A percentile compares a stretch with the other conserved stretches of the same genome.
These are phyloP conservation scores for Drosophila simulans DNA, from an alignment of 1,140 invertebrate genomes.

Conservation along the genomic window DNA sequence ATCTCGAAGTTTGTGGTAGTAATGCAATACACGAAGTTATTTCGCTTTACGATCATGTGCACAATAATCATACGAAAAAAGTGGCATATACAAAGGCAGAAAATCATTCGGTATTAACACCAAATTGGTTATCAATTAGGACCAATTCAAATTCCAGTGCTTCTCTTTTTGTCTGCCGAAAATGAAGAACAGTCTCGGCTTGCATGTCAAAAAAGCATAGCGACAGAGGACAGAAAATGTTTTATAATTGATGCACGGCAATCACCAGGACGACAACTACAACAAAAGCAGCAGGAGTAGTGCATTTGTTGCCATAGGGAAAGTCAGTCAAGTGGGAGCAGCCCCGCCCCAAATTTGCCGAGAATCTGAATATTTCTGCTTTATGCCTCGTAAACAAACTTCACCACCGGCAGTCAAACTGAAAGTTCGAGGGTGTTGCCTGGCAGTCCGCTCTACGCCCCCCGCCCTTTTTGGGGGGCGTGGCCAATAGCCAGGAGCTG, in stretches of 20 bases:
- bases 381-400: slow-evolving; percentile 67
- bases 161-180: not conserved
- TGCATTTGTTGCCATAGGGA: slow-evolving; percentile 62
- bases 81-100: not conserved
- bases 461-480: slow-evolving; percentile 2
- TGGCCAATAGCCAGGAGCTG: slow-evolving; percentile 2
- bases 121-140: not conserved
- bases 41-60: too few relatives aligned
- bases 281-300: slow-evolving; percentile 41
- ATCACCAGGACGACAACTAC: slow-evolving; percentile 48
- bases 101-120: not conserved
- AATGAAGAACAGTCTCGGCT: slow-evolving; percentile 14
- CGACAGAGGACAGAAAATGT: slow-evolving; percentile 40
- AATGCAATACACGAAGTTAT: too few relatives aligned
- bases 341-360: not conserved
- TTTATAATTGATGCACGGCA: slow-evolving; percentile 70
- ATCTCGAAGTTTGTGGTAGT: too few relatives aligned
- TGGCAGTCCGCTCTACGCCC: slow-evolving; percentile 28
- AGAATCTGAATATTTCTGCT: slow-evolving; percentile 25
- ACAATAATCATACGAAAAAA: too few relatives aligned
- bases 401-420: slow-evolving; percentile 32
- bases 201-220: slow-evolving; percentile 60
- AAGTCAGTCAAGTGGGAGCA: slow-evolving; percentile 22
- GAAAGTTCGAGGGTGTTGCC: slow-evolving; percentile 66
- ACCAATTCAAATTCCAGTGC: not conserved